Base-by-base conservation (phyloP, 2,888 invertebrate species). In the Hetaerina titia region DNA sequence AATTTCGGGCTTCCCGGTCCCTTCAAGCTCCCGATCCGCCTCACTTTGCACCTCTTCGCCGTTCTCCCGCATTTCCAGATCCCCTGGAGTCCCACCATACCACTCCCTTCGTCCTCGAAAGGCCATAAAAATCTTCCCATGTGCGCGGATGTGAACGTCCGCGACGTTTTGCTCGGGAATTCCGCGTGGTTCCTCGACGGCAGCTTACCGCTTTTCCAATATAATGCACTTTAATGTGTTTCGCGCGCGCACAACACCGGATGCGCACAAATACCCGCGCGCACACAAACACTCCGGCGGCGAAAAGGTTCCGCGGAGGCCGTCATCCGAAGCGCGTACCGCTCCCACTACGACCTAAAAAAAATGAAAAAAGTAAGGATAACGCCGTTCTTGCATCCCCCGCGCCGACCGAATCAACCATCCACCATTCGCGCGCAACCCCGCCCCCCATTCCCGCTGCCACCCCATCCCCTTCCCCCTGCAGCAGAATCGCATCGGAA, bases 171-270 rank as follows among this genome's bases (percentile, higher is more conserved):
- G 69, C n/a, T 9, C n/a, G 9, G 69, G n/a, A 69, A 69, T n/a
- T 69, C n/a, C 69, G 22, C 63, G 63, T 19, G 63, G 63, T 63
- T 19, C n/a, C 69, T 22, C n/a, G n/a, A 17, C n/a, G 69, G n/a
- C 69, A 69, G 69, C 69, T 69, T 69, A 69, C 69, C n/a, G 69
- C 69, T 69, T 69, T 69, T 69, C 69, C 69, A n/a, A 69, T 69
- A 69, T 69, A n/a, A 69, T 69, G 69, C 69, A 69, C 69, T 69
- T 69, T 69, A 69, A 69, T 69, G 69, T 69, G 69, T 17, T 69
- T 69, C 17, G 69, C 69, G 22, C 69, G 22, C 69, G 22, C 69
- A 69, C 69, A 19, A 22, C 69, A 13, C 22, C 69, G 69, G 11
- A n/a, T 69, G 69, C n/a, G n/a, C 69, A 7, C 69, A 69, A 45